Conservation (phyloP, 2,888 invertebrate genomes). For the Plutella xylostella region DNA sequence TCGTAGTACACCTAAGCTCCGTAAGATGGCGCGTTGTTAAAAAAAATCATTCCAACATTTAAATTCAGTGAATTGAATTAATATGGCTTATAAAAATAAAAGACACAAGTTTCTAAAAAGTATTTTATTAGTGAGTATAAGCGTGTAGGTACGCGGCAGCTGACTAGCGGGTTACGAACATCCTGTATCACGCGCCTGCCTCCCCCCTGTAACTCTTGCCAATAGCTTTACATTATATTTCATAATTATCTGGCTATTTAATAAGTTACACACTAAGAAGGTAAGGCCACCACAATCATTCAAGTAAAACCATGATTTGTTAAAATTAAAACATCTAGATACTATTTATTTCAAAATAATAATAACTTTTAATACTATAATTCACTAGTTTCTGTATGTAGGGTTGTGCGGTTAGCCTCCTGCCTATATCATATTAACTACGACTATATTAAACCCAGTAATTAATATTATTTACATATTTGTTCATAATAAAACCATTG, state of each 20-base stretch:
- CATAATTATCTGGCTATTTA: too few relatives aligned
- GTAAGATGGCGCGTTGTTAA: too few relatives aligned
- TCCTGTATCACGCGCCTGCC: constrained; percentile 41
- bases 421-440: constrained; percentile 29
- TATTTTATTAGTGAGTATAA: constrained; percentile 65
- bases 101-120: constrained; percentile 31
- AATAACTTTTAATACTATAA: constrained; percentile 8
- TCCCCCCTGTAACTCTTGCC: background rate
- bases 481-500: constrained; percentile 59
- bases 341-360: constrained; percentile 6
- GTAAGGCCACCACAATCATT: too few relatives aligned
- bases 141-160: constrained; percentile 65
- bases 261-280: too few relatives aligned
- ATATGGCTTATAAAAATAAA: constrained; percentile 23
- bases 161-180: constrained; percentile 62
- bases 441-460: constrained; percentile 30
- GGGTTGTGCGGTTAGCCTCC: constrained; percentile 56
- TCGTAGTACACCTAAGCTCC: too few relatives aligned
- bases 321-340: constrained; percentile 2
- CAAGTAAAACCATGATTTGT: background rate
- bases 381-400: too few relatives aligned
- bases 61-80: too few relatives aligned
- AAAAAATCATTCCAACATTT: too few relatives aligned
- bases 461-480: constrained; percentile 45
- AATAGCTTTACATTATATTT: background rate